These are phyloP conservation scores for Tipula confusa DNA, from an alignment of 2,888 invertebrate genomes.

Conservation along the genomic window DNA sequence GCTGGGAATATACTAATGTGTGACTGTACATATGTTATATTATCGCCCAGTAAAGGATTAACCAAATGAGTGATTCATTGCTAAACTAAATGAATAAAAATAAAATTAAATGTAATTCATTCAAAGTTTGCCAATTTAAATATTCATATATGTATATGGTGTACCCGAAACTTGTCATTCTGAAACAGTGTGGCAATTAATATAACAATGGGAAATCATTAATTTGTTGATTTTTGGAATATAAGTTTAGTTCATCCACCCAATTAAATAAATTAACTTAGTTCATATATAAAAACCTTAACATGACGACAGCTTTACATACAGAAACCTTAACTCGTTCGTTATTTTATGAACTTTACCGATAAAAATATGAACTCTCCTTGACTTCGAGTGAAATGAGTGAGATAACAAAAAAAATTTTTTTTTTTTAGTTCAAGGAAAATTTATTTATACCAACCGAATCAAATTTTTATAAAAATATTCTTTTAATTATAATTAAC, in stretches of 20 bases:
- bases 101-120: neutral
- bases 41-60: neutral
- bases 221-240: neutral
- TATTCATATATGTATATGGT: neutral
- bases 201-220: neutral
- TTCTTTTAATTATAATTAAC: neutral
- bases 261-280: neutral
- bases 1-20: neutral
- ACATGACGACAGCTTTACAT: neutral
- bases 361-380: neutral
- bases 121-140: neutral
- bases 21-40: neutral
- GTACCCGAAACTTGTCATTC: neutral
- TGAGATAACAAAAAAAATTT: neutral
- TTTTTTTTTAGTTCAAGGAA: neutral
- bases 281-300: neutral
- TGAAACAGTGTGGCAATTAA: neutral
- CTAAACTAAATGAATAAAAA: neutral
- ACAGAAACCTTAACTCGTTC: neutral
- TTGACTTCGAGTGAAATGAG: neutral
- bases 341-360: neutral
- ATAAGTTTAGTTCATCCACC: neutral
- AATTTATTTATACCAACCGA: neutral
- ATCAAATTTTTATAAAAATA: neutral
- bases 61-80: neutral